Evolutionary conservation across 2,888 invertebrate species (phyloP).

Genomic region (Cryptus viduatorius): DNA sequence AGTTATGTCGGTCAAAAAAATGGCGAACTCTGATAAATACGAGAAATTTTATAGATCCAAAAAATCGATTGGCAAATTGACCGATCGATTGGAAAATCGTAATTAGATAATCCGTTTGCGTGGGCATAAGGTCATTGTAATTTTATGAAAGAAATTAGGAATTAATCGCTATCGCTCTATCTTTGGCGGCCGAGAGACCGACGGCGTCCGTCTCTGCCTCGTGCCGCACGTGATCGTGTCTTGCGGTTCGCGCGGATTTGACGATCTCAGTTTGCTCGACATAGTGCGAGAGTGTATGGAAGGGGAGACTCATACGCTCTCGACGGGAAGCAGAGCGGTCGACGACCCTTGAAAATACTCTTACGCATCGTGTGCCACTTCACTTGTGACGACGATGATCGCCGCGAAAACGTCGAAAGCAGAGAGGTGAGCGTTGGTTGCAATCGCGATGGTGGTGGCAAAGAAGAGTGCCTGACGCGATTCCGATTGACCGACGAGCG

Average conservation of each 20-base stretch:
- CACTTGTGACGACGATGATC: slow-evolving; percentile 72
- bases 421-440: slow-evolving; percentile 51
- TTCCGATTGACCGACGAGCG: slow-evolving; percentile 63
- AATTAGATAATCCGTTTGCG: neutral
- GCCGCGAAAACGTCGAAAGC: slow-evolving; percentile 63
- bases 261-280: slow-evolving; percentile 62
- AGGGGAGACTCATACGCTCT: slow-evolving; percentile 10
- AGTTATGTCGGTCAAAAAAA: too few species aligned
- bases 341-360: slow-evolving; percentile 77
- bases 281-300: slow-evolving; percentile 32
- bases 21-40: too few species aligned
- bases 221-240: slow-evolving; percentile 71
- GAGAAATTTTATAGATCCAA: too few species aligned
- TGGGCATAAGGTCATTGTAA: neutral
- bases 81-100: neutral
- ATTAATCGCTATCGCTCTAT: neutral
- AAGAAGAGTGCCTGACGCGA: slow-evolving; percentile 38
- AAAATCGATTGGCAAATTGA: too few species aligned
- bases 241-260: slow-evolving; percentile 67
- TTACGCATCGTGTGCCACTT: slow-evolving; percentile 80
- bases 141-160: neutral
- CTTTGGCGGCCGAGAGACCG: slow-evolving; percentile 3
- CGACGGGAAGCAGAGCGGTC: slow-evolving; percentile 80
- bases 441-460: slow-evolving; percentile 33
- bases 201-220: slow-evolving; percentile 37